Evolutionary conservation across 2,888 invertebrate species (phyloP).

Genomic region (Monopis laevigella): DNA sequence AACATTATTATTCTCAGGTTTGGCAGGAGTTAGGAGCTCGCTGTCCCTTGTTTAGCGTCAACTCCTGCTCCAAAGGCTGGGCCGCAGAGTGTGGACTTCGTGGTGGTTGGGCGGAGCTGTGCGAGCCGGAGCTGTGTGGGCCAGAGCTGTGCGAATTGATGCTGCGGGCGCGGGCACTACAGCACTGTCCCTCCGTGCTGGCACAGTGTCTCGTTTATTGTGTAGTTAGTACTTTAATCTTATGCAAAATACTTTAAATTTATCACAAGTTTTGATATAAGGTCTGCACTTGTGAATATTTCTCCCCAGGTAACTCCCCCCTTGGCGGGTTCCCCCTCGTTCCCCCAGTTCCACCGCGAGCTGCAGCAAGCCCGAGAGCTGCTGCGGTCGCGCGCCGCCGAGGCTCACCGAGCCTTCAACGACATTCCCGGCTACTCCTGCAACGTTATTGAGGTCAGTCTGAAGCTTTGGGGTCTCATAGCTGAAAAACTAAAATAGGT

Average conservation of each 20-base stretch:
- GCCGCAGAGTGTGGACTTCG: constrained; percentile 93
- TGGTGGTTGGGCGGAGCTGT: constrained; percentile 88
- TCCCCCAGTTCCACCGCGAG: not conserved
- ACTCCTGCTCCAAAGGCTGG: constrained; percentile 94
- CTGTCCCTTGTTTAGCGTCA: no score
- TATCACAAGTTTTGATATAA: no score
- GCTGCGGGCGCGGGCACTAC: constrained; percentile 86
- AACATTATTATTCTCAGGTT: no score
- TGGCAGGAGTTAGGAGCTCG: no score
- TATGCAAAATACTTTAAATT: constrained; percentile 67
- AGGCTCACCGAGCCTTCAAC: constrained; percentile 77
- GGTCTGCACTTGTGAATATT: no score
- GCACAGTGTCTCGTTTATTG: constrained; percentile 91
- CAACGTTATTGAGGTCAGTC: constrained; percentile 62
- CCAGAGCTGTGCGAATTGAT: constrained; percentile 78
- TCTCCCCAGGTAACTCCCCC: not conserved
- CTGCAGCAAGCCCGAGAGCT: not conserved
- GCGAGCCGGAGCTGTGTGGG: constrained; percentile 86
- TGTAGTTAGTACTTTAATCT: no score
- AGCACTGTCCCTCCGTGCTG: constrained; percentile 86
- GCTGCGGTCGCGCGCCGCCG: constrained; percentile 57
- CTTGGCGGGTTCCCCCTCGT: not conserved
- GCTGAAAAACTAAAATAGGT: no score
- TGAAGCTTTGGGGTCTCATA: no score
- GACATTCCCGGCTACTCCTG: constrained; percentile 80